These are phyloP conservation scores for Doryteuthis pealeii DNA, from an alignment of 1,140 invertebrate genomes.

Conservation along the genomic window DNA sequence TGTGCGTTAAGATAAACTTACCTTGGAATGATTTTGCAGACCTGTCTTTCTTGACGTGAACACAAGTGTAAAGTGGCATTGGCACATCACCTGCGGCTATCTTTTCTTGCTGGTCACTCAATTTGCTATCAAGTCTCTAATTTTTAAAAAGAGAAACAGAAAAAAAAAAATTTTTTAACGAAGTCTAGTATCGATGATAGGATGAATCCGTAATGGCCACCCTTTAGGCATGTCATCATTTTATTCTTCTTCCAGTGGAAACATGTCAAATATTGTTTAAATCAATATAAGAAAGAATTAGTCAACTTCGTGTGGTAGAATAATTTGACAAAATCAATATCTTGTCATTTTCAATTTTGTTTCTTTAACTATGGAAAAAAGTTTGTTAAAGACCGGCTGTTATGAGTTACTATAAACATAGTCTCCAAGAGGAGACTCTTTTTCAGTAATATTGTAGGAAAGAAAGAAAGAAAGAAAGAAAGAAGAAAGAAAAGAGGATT, in stretches of 20 bases:
- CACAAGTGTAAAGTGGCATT: conserved; percentile 62
- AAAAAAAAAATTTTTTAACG: not conserved
- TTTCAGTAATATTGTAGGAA: too few species aligned
- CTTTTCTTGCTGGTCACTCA: conserved; percentile 57
- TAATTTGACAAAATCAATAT: too few species aligned
- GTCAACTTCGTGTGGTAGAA: too few species aligned
- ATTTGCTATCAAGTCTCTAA: conserved; percentile 54
- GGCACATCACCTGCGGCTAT: conserved; percentile 55
- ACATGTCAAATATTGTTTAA: too few species aligned
- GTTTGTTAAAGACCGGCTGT: too few species aligned
- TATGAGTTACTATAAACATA: too few species aligned
- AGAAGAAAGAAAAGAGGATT: too few species aligned
- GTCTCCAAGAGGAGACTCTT: too few species aligned
- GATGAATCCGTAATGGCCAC: not conserved
- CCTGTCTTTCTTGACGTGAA: conserved; percentile 63
- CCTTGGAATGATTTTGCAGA: conserved; percentile 63
- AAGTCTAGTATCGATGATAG: not conserved
- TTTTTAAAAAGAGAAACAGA: not conserved
- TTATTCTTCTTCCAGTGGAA: not conserved
- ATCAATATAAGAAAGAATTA: too few species aligned
- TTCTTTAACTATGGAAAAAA: too few species aligned
- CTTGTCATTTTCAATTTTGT: too few species aligned
- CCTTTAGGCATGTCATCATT: not conserved
- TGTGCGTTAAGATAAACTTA: conserved; percentile 15
- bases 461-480: too few species aligned